A percentile compares a stretch with the other conserved stretches of the same genome.
Evolutionary conservation across 2,888 invertebrate species (phyloP).

Genomic region (Lysandra bellargus): DNA sequence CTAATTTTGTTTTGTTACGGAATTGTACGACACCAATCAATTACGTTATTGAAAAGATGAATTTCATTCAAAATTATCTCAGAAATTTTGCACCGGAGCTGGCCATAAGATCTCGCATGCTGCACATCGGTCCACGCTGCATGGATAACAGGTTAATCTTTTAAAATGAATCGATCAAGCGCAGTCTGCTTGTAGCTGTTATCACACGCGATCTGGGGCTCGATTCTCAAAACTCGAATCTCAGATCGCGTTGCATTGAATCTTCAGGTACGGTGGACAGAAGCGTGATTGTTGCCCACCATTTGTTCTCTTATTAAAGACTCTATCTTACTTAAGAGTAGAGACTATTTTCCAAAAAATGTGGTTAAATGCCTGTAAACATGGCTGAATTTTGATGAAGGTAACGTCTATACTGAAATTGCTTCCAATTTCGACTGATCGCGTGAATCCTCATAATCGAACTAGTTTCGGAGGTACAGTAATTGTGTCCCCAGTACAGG

Average conservation of each 20-base stretch:
- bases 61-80: not conserved
- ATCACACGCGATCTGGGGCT: not conserved
- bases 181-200: not conserved
- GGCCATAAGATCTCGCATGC: not conserved
- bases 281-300: too few relatives aligned
- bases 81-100: not conserved
- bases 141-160: constrained; percentile 10
- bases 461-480: not conserved
- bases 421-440: too few relatives aligned
- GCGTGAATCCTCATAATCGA: not conserved
- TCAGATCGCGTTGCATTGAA: not conserved
- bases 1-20: too few relatives aligned
- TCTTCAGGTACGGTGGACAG: too few relatives aligned
- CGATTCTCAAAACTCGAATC: not conserved
- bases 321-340: too few relatives aligned
- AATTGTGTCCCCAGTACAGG: not conserved
- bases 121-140: not conserved
- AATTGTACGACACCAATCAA: too few relatives aligned
- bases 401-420: too few relatives aligned
- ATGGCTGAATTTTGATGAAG: too few relatives aligned
- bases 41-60: not conserved
- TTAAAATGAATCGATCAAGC: constrained; percentile 15
- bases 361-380: too few relatives aligned
- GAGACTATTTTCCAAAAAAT: too few relatives aligned
- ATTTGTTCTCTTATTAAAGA: too few relatives aligned